A percentile compares a stretch with the other conserved stretches of the same genome.
Conservation (phyloP, 2,113 vertebrate species). For the Danionella cerebrum region DNA sequence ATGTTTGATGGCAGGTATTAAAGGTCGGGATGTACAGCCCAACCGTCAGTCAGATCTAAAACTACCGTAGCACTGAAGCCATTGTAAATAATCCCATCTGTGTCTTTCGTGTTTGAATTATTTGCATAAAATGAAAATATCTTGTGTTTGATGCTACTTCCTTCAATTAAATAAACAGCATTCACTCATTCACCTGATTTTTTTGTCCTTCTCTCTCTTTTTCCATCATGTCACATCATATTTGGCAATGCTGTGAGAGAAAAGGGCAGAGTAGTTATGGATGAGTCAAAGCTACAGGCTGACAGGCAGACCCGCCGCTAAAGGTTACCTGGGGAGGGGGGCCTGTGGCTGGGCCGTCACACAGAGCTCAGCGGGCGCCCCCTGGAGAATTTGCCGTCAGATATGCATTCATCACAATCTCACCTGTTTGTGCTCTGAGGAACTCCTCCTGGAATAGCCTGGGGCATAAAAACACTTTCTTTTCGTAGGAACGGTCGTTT, state of each 20-base stretch:
- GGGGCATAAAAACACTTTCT: not conserved
- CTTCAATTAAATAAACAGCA: too few species aligned
- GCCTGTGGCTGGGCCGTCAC: slow-evolving; percentile 15
- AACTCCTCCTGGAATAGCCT: not conserved
- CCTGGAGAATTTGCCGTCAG: slow-evolving; percentile 30
- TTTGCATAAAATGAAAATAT: too few species aligned
- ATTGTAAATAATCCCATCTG: too few species aligned
- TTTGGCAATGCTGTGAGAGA: slow-evolving; percentile 23
- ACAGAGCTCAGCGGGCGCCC: slow-evolving; percentile 10
- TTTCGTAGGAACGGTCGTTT: not conserved
- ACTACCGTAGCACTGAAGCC: too few species aligned
- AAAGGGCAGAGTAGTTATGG: slow-evolving; percentile 29
- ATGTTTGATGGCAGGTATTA: too few species aligned
- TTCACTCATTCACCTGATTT: not conserved
- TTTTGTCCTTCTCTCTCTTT: not conserved
- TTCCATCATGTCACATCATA: slow-evolving; percentile 34
- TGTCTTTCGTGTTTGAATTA: too few species aligned
- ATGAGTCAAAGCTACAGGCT: slow-evolving; percentile 35
- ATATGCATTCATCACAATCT: slow-evolving; percentile 23
- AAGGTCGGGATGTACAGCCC: too few species aligned
- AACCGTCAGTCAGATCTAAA: too few species aligned
- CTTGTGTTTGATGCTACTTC: too few species aligned
- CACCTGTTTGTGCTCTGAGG: slow-evolving; percentile 28
- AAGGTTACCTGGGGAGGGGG: slow-evolving; percentile 35
- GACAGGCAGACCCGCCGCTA: slow-evolving; percentile 33